phyloP scores from a whole-genome alignment of 2,888 invertebrate genomes.

The Erebia epiphron region DNA sequence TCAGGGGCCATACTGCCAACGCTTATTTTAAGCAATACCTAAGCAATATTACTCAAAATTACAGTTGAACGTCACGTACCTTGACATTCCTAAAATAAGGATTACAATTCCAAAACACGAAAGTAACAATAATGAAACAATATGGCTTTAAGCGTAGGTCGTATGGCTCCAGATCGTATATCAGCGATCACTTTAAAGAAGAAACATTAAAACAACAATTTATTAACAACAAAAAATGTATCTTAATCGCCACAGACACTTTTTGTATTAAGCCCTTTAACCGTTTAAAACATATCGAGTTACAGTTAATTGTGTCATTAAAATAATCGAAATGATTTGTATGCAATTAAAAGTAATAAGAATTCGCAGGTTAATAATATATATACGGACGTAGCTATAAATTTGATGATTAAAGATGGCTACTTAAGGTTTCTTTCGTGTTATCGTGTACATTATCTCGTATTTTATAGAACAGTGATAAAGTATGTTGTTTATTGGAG shows the following conservation, averaged over 20 bases:
- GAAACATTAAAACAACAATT: conserved; percentile 17
- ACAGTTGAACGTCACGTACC: too few relatives aligned
- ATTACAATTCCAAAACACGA: too few relatives aligned
- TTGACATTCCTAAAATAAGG: too few relatives aligned
- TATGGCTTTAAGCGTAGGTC: too few relatives aligned
- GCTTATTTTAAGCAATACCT: too few relatives aligned
- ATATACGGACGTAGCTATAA: conserved; percentile 17
- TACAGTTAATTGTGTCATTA: conserved; percentile 33
- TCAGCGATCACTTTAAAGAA: background rate
- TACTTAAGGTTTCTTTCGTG: background rate
- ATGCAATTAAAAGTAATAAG: conserved; percentile 31
- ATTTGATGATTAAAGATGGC: conserved; percentile 14
- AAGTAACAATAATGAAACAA: too few relatives aligned
- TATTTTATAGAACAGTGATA: conserved; percentile 3
- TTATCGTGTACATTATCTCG: background rate
- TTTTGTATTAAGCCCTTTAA: conserved; percentile 20
- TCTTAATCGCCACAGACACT: conserved; percentile 14
- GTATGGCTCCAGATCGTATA: background rate
- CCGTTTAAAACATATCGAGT: conserved; percentile 26
- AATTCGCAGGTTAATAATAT: conserved; percentile 17
- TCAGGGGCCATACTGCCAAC: too few relatives aligned
- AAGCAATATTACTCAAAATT: too few relatives aligned
- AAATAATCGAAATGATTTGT: conserved; percentile 35
- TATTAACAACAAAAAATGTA: conserved; percentile 20
- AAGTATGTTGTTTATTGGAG: background rate